Evolutionary conservation across 2,888 invertebrate species (phyloP).

Genomic region (Parnassius apollo): DNA sequence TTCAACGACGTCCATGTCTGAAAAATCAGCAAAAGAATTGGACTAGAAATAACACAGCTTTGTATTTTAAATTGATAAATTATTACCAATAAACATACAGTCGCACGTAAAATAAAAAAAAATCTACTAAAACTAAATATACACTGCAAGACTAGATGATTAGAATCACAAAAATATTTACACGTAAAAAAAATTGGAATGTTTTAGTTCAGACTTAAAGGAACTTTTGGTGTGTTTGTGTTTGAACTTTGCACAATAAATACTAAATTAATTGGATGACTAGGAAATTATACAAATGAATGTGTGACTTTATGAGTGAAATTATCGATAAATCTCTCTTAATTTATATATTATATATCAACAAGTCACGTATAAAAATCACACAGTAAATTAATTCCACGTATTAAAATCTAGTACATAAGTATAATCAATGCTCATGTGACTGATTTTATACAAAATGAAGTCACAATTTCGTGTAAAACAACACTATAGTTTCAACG

Average conservation of each 20-base stretch:
- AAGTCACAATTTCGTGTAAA: constrained; percentile 7
- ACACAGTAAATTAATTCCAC: constrained; percentile 4
- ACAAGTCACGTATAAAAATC: constrained; percentile 19
- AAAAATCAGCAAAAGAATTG: constrained; percentile 68
- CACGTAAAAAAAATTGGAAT: constrained; percentile 15
- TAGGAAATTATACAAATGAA: constrained; percentile 9
- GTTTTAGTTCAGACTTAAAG: constrained; percentile 26
- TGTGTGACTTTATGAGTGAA: constrained; percentile 10
- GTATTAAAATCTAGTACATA: constrained; percentile 10
- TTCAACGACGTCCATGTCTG: constrained; percentile 56
- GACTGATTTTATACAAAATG: constrained; percentile 7
- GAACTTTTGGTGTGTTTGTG: constrained; percentile 27
- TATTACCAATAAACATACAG: constrained; percentile 62
- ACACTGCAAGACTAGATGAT: constrained; percentile 32
- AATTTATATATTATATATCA: constrained; percentile 21
- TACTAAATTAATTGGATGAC: constrained; percentile 16
- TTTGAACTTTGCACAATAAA: constrained; percentile 12
- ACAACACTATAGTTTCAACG: constrained; percentile 13
- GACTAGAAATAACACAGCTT: constrained; percentile 74
- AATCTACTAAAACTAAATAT: constrained; percentile 28
- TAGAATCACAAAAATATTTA: constrained; percentile 22
- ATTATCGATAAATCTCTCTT: constrained; percentile 13
- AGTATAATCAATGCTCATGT: constrained; percentile 3
- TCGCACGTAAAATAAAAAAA: constrained; percentile 52
- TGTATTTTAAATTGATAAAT: constrained; percentile 55